Evolutionary conservation across 2,888 invertebrate species (phyloP), one percentile per base, ranked within the genome.

Genomic region (Plutella xylostella): DNA sequence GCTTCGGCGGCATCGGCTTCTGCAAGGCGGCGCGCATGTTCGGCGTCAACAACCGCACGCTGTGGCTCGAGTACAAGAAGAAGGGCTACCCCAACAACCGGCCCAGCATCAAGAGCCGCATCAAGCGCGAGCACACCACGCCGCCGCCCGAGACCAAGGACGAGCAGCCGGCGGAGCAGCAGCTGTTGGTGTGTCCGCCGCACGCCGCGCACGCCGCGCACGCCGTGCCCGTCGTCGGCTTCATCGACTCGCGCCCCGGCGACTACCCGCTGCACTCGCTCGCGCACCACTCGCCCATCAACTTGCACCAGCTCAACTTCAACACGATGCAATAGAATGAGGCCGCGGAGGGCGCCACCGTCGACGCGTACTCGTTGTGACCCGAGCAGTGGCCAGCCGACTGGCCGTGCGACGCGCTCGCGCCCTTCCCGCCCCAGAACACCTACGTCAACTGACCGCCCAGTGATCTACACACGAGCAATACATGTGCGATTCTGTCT

Each of bases 31-130:
- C 93, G 0, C 85, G 92, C 43, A 87, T 92, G 76, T 93, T 91
- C 68, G 93, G 93, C 22, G 92, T 94, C 14, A 93, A 93, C 72
- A 93, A 93, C 72, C 86, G 93, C 46, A 93, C 93, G 0, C 78
- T 94, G 2, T 93, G 93, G 93, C 77, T 93, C 31, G 93, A 93
- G 63, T 93, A 93, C 65, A 93, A 92, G 62, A 92, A 92, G 68
- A 88, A 91, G 37, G 93, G 93, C 0, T 93, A 93, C 68, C 92
- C 92, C 1, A 91, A 92, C 59, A 91, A 89, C 62, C 83, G 93
- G 54, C 89, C 92, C 12, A 92, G 92, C 63, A 89, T 92, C 53
- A 92, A 92, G 63, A 90, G 89, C 53, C 83, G 92, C 40, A 90
- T 92, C 45, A 91, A 91, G 54, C 87, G 89, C 48, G 89, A 89